phyloP scores from a whole-genome alignment of 1,140 invertebrate species.

The Drosophila azteca region DNA sequence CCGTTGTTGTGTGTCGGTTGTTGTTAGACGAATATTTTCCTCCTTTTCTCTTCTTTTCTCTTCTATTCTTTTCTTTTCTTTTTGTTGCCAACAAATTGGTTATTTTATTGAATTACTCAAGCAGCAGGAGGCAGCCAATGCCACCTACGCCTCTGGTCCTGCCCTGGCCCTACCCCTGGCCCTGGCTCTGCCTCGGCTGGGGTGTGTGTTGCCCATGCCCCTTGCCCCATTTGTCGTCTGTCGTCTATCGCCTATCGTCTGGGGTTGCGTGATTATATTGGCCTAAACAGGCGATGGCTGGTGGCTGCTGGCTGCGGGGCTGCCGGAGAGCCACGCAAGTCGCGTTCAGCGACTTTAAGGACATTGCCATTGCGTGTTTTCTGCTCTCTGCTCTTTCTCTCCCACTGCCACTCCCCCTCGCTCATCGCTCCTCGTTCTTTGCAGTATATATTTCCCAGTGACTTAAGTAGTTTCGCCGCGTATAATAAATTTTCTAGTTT shows the following conservation, averaged over 20 bases:
- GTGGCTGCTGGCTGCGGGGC: neutral
- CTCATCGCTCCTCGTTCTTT: neutral
- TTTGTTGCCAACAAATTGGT: conserved; percentile 79
- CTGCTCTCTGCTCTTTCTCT: neutral
- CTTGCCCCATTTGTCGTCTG: conserved; percentile 15
- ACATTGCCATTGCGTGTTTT: conserved; percentile 66
- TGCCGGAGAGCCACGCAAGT: conserved; percentile 20
- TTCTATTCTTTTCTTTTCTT: conserved; percentile 48
- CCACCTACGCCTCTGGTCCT: neutral
- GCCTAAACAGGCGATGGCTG: conserved; percentile 54
- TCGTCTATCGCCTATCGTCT: too few relatives aligned
- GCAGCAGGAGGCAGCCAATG: conserved; percentile 64
- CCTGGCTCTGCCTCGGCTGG: too few relatives aligned
- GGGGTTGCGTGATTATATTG: conserved; percentile 70
- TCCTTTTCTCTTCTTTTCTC: conserved; percentile 16
- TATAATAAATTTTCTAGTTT: conserved; percentile 81
- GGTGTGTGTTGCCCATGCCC: too few relatives aligned
- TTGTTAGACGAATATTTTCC: conserved; percentile 35
- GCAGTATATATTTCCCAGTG: conserved; percentile 21
- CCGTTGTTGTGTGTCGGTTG: conserved; percentile 56
- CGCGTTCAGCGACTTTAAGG: conserved; percentile 42
- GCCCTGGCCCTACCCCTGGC: too few relatives aligned
- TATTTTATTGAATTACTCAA: conserved; percentile 82
- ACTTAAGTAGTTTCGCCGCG: conserved; percentile 77
- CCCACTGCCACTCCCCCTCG: neutral